A percentile compares a stretch with the other conserved stretches of the same genome.
These are phyloP conservation scores for Stenotaenia linearis DNA, from an alignment of 2,888 invertebrate species.

Conservation along the genomic window DNA sequence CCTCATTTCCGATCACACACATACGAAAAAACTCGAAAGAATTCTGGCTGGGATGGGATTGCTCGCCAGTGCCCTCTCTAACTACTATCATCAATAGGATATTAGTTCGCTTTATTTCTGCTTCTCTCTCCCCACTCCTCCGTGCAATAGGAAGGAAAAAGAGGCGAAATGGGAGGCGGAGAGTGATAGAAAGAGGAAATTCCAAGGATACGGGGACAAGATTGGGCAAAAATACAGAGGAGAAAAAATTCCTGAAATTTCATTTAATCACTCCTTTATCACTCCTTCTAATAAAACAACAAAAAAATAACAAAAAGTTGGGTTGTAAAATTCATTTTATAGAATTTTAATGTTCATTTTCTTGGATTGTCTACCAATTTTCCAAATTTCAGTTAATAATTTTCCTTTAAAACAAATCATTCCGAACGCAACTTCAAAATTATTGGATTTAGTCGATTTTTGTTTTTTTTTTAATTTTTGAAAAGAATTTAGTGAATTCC, in stretches of 20 bases:
- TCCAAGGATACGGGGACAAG: not conserved
- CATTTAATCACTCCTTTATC: not conserved
- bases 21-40: not conserved
- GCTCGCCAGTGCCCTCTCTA: not conserved
- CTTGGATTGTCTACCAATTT: too few species aligned
- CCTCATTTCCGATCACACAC: not conserved
- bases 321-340: too few species aligned
- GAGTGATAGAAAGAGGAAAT: not conserved
- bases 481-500: not conserved
- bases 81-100: not conserved
- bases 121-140: not conserved
- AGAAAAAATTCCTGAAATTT: not conserved
- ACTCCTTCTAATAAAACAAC: too few species aligned
- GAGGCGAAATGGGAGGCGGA: not conserved
- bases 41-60: not conserved
- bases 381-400: too few species aligned
- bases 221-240: not conserved
- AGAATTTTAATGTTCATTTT: too few species aligned
- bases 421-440: not conserved
- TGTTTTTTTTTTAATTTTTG: too few species aligned
- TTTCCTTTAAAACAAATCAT: not conserved
- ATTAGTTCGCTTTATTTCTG: conserved; percentile 4
- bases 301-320: too few species aligned
- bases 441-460: too few species aligned
- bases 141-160: too few species aligned